Evolutionary conservation across 1,140 invertebrate species (phyloP).

Genomic region (Polypedilum pembai): DNA sequence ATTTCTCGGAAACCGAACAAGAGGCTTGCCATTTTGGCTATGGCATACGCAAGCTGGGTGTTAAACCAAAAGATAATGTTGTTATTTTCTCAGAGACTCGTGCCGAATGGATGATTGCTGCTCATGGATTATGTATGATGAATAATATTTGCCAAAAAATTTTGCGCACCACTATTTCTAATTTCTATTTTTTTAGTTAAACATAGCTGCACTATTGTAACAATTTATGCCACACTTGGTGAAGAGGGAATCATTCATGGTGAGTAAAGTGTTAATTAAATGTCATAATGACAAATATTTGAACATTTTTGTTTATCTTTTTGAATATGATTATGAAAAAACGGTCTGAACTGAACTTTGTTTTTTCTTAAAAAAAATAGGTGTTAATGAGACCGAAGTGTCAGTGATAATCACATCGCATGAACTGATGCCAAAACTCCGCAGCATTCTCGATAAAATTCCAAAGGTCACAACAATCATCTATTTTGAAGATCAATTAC

Average conservation of each 20-base stretch:
- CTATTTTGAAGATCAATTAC: constrained; percentile 82
- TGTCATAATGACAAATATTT: too few species aligned
- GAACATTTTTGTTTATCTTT: too few species aligned
- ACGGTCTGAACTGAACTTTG: too few species aligned
- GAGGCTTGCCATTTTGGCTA: constrained; percentile 53
- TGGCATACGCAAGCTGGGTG: constrained; percentile 63
- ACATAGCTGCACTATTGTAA: constrained; percentile 88
- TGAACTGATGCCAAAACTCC: constrained; percentile 84
- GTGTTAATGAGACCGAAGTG: constrained; percentile 92
- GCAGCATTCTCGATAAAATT: constrained; percentile 60
- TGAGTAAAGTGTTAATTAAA: too few species aligned
- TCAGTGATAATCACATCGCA: constrained; percentile 81
- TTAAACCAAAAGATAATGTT: constrained; percentile 62
- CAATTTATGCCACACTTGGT: constrained; percentile 93
- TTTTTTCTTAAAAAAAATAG: too few species aligned
- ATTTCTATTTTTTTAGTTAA: constrained; percentile 53
- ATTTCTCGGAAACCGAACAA: constrained; percentile 69
- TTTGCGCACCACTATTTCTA: neutral
- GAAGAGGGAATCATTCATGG: constrained; percentile 92
- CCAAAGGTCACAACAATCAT: constrained; percentile 71
- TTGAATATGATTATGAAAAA: too few species aligned
- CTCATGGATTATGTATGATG: constrained; percentile 72
- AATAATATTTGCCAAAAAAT: neutral
- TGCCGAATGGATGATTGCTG: constrained; percentile 93
- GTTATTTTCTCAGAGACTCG: constrained; percentile 96